Evolutionary conservation across 1,140 invertebrate genomes (phyloP).

Genomic region (Drosophila bocki): DNA sequence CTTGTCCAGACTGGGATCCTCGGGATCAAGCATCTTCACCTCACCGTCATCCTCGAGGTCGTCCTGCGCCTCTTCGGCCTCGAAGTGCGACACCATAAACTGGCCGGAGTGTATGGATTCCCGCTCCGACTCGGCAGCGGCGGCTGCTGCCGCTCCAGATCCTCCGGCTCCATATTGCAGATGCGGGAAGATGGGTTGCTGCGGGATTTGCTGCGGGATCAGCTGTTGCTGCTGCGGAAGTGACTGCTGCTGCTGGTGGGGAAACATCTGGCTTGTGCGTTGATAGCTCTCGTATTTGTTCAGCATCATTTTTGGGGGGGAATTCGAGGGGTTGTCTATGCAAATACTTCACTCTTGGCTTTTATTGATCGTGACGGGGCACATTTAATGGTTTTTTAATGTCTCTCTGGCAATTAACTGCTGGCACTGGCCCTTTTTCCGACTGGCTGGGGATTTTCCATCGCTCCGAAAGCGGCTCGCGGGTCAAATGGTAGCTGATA

Average conservation of each 20-base stretch:
- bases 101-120: slow-evolving; percentile 98
- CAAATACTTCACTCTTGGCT: slow-evolving; percentile 17
- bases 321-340: slow-evolving; percentile 23
- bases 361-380: slow-evolving; percentile 18
- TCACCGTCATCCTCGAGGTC: slow-evolving; percentile 89
- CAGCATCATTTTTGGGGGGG: slow-evolving; percentile 70
- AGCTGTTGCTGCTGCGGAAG: slow-evolving; percentile 40
- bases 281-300: slow-evolving; percentile 77
- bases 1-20: slow-evolving; percentile 77
- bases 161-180: slow-evolving; percentile 45
- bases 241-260: slow-evolving; percentile 54
- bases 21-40: slow-evolving; percentile 89
- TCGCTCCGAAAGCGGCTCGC: slow-evolving; percentile 12
- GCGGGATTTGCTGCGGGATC: slow-evolving; percentile 22
- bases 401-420: slow-evolving; percentile 42
- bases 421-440: slow-evolving; percentile 21
- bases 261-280: slow-evolving; percentile 75
- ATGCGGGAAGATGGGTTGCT: slow-evolving; percentile 40
- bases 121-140: slow-evolving; percentile 70
- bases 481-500: slow-evolving; percentile 13
- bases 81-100: slow-evolving; percentile 99
- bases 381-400: slow-evolving; percentile 53
- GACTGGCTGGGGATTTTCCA: slow-evolving; percentile 42
- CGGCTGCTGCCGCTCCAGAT: slow-evolving; percentile 13
- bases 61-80: slow-evolving; percentile 96